phyloP scores from a whole-genome alignment of 2,113 vertebrate species.

The Erythrocercus mccallii region DNA sequence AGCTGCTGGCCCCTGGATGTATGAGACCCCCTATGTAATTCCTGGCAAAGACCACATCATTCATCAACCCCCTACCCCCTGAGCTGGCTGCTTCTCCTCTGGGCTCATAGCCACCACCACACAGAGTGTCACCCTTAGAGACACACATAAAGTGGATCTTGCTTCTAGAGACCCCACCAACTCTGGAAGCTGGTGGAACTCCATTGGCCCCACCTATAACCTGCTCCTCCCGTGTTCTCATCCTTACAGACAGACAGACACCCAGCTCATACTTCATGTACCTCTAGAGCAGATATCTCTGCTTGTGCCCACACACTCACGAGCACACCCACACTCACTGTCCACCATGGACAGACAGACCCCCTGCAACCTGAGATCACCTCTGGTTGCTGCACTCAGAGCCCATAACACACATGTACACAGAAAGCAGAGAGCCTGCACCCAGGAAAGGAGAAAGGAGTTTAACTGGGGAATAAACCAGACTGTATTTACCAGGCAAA shows the following conservation, averaged over 20 bases:
- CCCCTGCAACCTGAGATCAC: fast-evolving
- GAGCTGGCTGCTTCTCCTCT: neutral
- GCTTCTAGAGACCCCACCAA: neutral
- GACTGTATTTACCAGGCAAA: neutral
- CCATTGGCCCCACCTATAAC: neutral
- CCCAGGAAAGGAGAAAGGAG: neutral
- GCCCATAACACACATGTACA: neutral
- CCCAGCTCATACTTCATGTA: neutral
- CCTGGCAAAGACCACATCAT: neutral
- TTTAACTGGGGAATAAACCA: neutral
- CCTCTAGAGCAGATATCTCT: neutral
- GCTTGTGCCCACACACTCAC: neutral
- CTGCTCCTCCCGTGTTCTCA: neutral
- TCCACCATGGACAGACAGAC: fast-evolving
- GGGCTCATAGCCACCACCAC: neutral
- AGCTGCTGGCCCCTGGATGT: neutral
- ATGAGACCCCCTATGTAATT: fast-evolving
- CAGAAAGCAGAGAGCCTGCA: neutral
- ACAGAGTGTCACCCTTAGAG: neutral
- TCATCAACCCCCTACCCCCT: fast-evolving
- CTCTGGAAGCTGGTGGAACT: neutral
- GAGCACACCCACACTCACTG: neutral
- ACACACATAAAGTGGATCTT: fast-evolving
- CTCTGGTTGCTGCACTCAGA: neutral
- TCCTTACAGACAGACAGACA: neutral